Percentiles rank a stretch among this genome's conserved stretches.
phyloP scores from a whole-genome alignment of 2,797 vertebrate genomes.

The Epinephelus awoara region DNA sequence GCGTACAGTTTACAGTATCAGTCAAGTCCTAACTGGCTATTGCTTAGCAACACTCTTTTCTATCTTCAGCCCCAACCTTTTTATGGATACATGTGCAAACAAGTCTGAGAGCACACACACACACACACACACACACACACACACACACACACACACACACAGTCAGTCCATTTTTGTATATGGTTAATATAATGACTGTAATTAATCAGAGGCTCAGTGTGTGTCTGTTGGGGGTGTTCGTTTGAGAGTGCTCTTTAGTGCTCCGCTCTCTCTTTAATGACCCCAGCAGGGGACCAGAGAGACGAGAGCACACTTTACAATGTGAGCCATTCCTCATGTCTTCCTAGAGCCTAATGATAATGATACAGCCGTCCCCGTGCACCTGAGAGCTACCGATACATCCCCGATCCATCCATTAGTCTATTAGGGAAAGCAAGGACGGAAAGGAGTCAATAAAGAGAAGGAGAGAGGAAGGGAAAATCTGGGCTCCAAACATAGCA shows the following conservation, averaged over 20 bases:
- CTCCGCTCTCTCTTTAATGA: constrained; percentile 65
- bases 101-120: constrained; percentile 13
- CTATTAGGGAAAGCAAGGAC: constrained; percentile 57
- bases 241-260: constrained; percentile 67
- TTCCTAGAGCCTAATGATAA: constrained; percentile 72
- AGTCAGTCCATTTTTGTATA: constrained; percentile 58
- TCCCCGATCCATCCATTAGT: constrained; percentile 60
- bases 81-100: constrained; percentile 45
- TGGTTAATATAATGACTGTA: constrained; percentile 75
- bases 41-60: constrained; percentile 76
- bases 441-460: constrained; percentile 19
- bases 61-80: constrained; percentile 49
- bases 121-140: not conserved
- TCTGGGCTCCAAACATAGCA: constrained; percentile 24
- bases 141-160: not conserved
- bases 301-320: constrained; percentile 52
- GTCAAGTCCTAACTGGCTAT: constrained; percentile 67
- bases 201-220: constrained; percentile 74
- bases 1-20: constrained; percentile 61
- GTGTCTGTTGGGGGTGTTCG: constrained; percentile 53
- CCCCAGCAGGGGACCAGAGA: constrained; percentile 56
- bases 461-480: constrained; percentile 5
- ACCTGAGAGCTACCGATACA: constrained; percentile 58
- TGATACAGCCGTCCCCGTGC: constrained; percentile 62
- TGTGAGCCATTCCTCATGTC: constrained; percentile 66